These are phyloP conservation scores for Alfaro cultratus DNA, from an alignment of 2,797 vertebrate genomes.

Conservation along the genomic window DNA sequence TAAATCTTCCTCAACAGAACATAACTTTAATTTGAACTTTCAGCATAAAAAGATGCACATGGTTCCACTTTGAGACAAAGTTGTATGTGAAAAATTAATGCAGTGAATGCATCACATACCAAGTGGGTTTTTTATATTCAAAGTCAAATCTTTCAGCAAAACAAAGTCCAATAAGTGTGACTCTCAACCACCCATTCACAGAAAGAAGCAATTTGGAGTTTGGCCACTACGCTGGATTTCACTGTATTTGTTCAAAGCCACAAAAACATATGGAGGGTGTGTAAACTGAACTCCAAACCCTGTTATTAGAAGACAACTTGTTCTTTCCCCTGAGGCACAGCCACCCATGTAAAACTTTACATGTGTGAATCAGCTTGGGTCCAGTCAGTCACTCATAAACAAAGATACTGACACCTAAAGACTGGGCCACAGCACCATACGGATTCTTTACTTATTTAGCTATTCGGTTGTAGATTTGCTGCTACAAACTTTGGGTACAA, in stretches of 20 bases:
- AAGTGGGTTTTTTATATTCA: not conserved
- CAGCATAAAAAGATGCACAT: not conserved
- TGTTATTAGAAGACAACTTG: not conserved
- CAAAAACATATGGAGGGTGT: not conserved
- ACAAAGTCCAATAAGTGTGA: not conserved
- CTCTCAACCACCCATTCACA: not conserved
- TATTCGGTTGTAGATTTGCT: not conserved
- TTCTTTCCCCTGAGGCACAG: not conserved
- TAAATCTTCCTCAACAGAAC: not conserved
- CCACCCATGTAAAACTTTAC: not conserved
- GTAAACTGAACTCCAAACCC: not conserved
- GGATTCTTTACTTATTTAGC: not conserved
- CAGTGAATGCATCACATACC: not conserved
- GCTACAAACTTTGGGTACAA: not conserved
- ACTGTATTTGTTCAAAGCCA: conserved; percentile 5
- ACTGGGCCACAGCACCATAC: no score
- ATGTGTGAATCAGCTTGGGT: not conserved
- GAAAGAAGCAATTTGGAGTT: not conserved
- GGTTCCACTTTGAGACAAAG: not conserved
- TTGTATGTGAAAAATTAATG: not conserved
- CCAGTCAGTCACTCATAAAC: not conserved
- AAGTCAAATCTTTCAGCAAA: not conserved
- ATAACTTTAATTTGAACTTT: not conserved
- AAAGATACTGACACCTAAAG: not conserved
- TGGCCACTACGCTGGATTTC: not conserved